Evolutionary conservation across 2,797 vertebrate genomes (phyloP).

Genomic region (Scleropages formosus): DNA sequence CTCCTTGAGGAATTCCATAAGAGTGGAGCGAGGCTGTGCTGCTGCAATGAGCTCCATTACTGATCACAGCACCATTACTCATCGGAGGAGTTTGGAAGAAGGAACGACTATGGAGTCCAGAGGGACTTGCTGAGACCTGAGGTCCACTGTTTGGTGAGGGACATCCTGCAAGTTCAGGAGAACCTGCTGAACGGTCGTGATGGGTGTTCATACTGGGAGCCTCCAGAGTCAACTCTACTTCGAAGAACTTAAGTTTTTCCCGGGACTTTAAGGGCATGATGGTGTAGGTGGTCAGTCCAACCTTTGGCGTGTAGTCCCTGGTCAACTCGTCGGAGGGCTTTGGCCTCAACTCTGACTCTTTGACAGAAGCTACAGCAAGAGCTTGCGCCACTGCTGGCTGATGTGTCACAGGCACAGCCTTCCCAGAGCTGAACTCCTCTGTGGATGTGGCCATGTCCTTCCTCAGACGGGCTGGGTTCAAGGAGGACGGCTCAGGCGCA

Average conservation of each 20-base stretch:
- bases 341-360: slow-evolving; percentile 75
- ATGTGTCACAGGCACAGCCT: not conserved
- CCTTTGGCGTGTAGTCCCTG: slow-evolving; percentile 92
- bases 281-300: slow-evolving; percentile 95
- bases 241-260: slow-evolving; percentile 76
- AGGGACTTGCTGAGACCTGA: slow-evolving; percentile 37
- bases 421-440: not conserved
- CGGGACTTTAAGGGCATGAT: slow-evolving; percentile 87
- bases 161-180: not conserved
- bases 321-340: slow-evolving; percentile 93
- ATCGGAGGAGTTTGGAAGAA: slow-evolving; percentile 47
- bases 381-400: slow-evolving; percentile 19
- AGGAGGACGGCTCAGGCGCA: not conserved
- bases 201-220: slow-evolving; percentile 10
- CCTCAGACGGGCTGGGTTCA: not conserved
- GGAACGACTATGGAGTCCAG: slow-evolving; percentile 35
- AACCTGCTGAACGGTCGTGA: not conserved
- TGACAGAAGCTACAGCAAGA: slow-evolving; percentile 56
- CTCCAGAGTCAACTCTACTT: slow-evolving; percentile 73
- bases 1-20: slow-evolving; percentile 30
- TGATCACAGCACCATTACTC: slow-evolving; percentile 28
- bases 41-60: not conserved
- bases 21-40: not conserved
- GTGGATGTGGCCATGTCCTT: slow-evolving; percentile 5
- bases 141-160: slow-evolving; percentile 21